Conservation (phyloP, 2,888 invertebrate genomes). For the Melipona beecheii region DNA sequence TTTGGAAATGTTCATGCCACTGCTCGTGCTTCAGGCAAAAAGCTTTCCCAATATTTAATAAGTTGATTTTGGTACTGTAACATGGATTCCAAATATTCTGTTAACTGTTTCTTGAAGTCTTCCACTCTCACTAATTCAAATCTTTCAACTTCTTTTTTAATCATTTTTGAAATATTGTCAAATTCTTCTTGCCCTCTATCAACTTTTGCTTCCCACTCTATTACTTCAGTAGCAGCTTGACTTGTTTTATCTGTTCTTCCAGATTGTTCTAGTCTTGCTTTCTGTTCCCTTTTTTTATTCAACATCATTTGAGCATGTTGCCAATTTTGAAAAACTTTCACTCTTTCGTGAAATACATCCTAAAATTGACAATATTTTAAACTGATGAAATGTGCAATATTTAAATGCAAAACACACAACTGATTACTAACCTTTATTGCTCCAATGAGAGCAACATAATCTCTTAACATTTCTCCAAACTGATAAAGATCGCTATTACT, state of each 20-base stretch:
- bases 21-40: conserved; percentile 97
- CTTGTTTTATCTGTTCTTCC: conserved; percentile 95
- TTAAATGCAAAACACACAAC: background rate
- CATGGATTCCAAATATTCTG: conserved; percentile 96
- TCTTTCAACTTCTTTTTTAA: conserved; percentile 96
- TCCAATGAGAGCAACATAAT: conserved; percentile 95
- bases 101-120: conserved; percentile 95
- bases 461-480: conserved; percentile 97
- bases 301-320: conserved; percentile 98
- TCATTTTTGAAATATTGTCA: conserved; percentile 96
- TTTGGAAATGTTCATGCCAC: conserved; percentile 89
- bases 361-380: conserved; percentile 77
- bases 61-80: conserved; percentile 97
- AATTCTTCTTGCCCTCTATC: conserved; percentile 98
- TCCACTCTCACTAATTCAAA: conserved; percentile 95
- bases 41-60: conserved; percentile 97
- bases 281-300: conserved; percentile 96
- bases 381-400: background rate
- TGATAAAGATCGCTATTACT: conserved; percentile 97
- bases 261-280: conserved; percentile 95
- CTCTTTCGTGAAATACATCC: conserved; percentile 90
- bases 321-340: conserved; percentile 97
- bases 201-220: conserved; percentile 99
- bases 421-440: conserved; percentile 90
- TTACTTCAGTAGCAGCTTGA: conserved; percentile 95